phyloP scores from a whole-genome alignment of 2,797 vertebrate genomes.

The Amblyraja radiata region DNA sequence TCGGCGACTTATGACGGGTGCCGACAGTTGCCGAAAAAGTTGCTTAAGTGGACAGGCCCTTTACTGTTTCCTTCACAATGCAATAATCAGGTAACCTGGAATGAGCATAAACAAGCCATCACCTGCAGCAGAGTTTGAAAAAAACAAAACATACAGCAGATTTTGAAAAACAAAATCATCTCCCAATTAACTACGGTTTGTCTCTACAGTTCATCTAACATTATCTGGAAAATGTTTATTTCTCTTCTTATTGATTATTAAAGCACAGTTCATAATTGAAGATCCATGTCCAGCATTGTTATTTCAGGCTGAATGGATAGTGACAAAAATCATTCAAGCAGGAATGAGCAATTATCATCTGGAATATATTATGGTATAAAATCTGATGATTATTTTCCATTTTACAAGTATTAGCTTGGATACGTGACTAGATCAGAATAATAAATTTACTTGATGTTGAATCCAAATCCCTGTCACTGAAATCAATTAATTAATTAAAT shows the following conservation, averaged over 20 bases:
- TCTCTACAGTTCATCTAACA: neutral
- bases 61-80: neutral
- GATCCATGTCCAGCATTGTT: neutral
- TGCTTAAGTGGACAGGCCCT: too few species aligned
- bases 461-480: neutral
- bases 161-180: neutral
- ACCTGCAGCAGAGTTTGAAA: neutral
- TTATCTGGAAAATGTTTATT: neutral
- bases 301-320: neutral
- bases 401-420: neutral
- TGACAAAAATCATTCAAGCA: too few species aligned
- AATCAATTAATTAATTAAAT: neutral
- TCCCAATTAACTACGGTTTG: neutral
- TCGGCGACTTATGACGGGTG: too few species aligned
- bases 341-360: too few species aligned
- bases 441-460: neutral
- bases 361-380: too few species aligned
- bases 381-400: too few species aligned
- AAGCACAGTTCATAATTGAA: neutral
- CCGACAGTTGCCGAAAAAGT: too few species aligned
- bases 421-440: neutral
- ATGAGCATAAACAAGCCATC: neutral
- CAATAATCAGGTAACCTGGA: neutral
- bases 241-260: neutral
- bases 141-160: neutral